Evolutionary conservation across 2,797 vertebrate species (phyloP), one percentile per base, ranked within the genome.

Genomic region (Oryzias sinensis): DNA sequence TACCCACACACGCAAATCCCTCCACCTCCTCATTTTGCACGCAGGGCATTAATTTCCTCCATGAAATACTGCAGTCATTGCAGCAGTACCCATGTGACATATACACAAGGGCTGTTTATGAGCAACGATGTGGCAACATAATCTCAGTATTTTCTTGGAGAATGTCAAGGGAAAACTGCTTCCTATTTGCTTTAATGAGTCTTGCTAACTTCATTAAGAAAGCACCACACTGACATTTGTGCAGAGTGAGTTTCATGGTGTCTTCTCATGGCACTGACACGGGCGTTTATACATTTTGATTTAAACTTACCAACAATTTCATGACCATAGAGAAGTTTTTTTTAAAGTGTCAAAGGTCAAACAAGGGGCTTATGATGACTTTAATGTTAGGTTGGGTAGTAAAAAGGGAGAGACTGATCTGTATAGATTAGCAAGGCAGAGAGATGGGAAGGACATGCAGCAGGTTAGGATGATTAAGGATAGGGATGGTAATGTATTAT

Each of bases 51-150:
- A 79, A 87, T 83, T 70, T 78, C 68, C 53, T 22, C 16, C 55
- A 37, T 83, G 80, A 87, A 85, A 6, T 79, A 86, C 84, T 75
- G 44, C 63, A 53, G 63, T 56, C 73, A 50, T 81, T 65, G 46
- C 63, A 33, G 67, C 59, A 16, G 49, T 50, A 53, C 76, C 66
- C 76, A 22, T 53, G 74, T 79, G 82, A 79, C 83, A 74, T 44
- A 56, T 44, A 62, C 73, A 74, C 73, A 18, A 9, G 43, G 62
- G 78, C 56, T 72, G 65, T 84, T 84, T 79, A 81, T 60, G 68
- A 68, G 72, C 76, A 67, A 80, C 82, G 80, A 83, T 81, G 81
- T 70, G 65, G 44, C 49, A 59, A 41, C 70, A 56, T 74, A 65
- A 82, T 80, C 74, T 71, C 67, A n/a, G 59, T 56, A 61, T 72